These are phyloP conservation scores for Cremastobaeus sp. DNA, from an alignment of 2,888 invertebrate genomes.

Conservation along the genomic window DNA sequence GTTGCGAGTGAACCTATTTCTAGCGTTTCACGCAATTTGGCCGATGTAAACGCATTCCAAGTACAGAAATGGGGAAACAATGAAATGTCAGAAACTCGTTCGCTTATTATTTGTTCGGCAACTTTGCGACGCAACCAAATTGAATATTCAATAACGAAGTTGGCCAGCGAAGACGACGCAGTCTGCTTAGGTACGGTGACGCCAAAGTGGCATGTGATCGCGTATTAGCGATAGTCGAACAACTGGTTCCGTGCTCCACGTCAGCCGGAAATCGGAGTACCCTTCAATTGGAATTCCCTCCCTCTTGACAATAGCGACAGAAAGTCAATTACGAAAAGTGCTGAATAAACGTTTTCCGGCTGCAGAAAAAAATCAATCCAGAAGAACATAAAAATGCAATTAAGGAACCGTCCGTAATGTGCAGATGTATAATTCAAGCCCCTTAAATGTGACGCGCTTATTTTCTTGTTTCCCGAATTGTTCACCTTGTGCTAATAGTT, in stretches of 20 bases:
- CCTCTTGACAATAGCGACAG: conserved; percentile 37
- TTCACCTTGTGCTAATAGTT: too few species aligned
- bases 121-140: too few species aligned
- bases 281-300: conserved; percentile 30
- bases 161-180: neutral
- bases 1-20: conserved; percentile 42
- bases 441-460: conserved; percentile 43
- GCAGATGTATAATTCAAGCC: conserved; percentile 29
- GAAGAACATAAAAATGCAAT: conserved; percentile 74
- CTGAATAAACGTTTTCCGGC: conserved; percentile 48
- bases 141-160: neutral
- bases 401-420: conserved; percentile 69
- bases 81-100: too few species aligned
- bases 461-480: conserved; percentile 21
- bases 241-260: conserved; percentile 39
- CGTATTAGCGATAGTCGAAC: conserved; percentile 39
- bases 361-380: conserved; percentile 63
- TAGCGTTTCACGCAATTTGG: conserved; percentile 51
- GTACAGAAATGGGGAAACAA: too few species aligned
- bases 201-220: neutral
- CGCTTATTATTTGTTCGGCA: too few species aligned
- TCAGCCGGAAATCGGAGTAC: conserved; percentile 38
- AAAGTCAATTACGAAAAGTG: conserved; percentile 42
- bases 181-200: conserved; percentile 8
- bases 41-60: too few species aligned